phyloP scores from a whole-genome alignment of 2,113 vertebrate species.

The Pontoporia blainvillei region DNA sequence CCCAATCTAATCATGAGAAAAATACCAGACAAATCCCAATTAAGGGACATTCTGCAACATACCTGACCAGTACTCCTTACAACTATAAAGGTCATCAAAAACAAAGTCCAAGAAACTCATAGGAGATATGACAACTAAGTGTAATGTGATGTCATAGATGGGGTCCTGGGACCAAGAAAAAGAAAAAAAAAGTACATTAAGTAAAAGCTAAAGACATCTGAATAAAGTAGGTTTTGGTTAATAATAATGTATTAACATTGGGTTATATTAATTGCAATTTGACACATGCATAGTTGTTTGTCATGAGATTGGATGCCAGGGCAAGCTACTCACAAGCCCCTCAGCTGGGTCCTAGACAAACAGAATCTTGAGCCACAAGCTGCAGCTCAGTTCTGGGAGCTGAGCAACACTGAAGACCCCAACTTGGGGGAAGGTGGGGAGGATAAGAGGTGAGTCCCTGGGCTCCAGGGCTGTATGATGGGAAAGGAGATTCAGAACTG shows the following conservation, averaged over 20 bases:
- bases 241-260: not conserved
- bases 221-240: not conserved
- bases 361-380: not conserved
- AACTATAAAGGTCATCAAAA: not conserved
- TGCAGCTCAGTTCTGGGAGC: not conserved
- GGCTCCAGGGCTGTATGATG: not conserved
- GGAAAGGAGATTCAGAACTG: not conserved
- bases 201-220: not conserved
- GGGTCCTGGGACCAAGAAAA: not conserved
- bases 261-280: not conserved
- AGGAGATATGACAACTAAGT: not conserved
- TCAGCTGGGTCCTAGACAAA: not conserved
- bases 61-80: not conserved
- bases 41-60: not conserved
- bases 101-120: not conserved
- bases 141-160: not conserved
- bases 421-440: not conserved
- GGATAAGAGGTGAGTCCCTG: not conserved
- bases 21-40: not conserved
- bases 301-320: not conserved
- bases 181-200: not conserved
- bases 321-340: not conserved
- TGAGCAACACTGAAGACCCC: not conserved
- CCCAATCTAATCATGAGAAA: not conserved
- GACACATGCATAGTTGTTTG: accelerated